Evolutionary conservation across 2,113 vertebrate genomes (phyloP), one percentile per base, ranked within the genome.

Genomic region (Cavia aperea): DNA sequence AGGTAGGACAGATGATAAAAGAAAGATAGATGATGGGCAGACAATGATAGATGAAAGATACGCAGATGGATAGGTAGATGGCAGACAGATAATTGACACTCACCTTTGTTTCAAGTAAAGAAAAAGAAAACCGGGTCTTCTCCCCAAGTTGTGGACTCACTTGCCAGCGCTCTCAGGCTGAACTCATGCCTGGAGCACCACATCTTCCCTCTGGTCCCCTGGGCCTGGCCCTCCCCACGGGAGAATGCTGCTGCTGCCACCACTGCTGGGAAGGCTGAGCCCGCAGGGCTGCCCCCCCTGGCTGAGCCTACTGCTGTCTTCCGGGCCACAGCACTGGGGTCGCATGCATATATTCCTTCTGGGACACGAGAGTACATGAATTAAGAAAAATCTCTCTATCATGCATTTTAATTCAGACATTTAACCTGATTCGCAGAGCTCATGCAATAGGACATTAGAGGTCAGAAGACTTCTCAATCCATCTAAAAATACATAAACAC

Each of bases 401-500:
- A 93, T 94, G 58, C 12, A 70, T 95, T 92, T 94, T 91, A 96
- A 95, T 91, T 83, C 81, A 88, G 89, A 75, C 83, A 95, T 94
- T 88, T 95, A 84, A 83, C 68, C 58, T 83, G 94, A 93, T 97
- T 94, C 54, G 1, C 89, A 92, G 62, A 72, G 77, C 92, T 96
- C 89, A 60, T 92, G 86, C 85, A 92, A 95, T 95, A 75, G 81
- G 89, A 95, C 95, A 92, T 92, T 81, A 94, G 87, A 87, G 89
- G 94, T 96, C 86, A 82, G 90, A 96, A 94, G n/a, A 94, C 58
- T 39, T 96, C 95, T 91, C 56, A 9, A 93, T 95, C 86, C 63
- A 12, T 96, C 91, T 95, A 92, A 96, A 95, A 95, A 95, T 96
- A 94, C 86, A 94, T 93, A 97, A 97, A 95, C 91, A 95, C 43